Evolutionary conservation across 2,888 invertebrate genomes (phyloP), one percentile per base, ranked within the genome.

Genomic region (Chymomyza fuscimana): DNA sequence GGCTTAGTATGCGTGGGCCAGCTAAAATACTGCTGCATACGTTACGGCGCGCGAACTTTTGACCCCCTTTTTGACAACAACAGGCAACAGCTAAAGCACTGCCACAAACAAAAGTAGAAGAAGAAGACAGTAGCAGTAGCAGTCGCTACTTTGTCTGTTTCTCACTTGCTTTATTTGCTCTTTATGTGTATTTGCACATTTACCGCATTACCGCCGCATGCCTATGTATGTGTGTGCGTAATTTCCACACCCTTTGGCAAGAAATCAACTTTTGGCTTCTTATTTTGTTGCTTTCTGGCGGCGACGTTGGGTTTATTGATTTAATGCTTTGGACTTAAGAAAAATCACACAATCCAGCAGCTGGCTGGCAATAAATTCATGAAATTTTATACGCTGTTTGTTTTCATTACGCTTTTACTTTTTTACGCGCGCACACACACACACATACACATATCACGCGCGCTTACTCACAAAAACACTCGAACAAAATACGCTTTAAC

Each of bases 51-150:
- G 83, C 90, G 89, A 89, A 90, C 90, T 90, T 90, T 90, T 90
- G 90, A 90, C 90, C 90, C 90, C 86, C 86, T 46, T 90, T 89
- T 80, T 78, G 65, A 81, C 74, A 81, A 76, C 72, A 76, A 61
- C 60, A 32, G 52, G n/a, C 29, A 63, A 36, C 54, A 54, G 52
- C 25, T 12, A 9, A 29, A 29, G 12, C 60, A 51, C 4, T 12
- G 4, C 69, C 72, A 75, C 51, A 51, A 54, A 54, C 19, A 22
- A 54, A 54, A 54, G 22, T 15, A 54, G 7, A 5, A 22, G 15
- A 16, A 54, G 22, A 16, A 19, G 9, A n/a, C 22, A 54, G 22
- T 63, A 54, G 19, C 22, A 19, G 12, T 22, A 32, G 32, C 1
- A 32, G 61, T 36, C 19, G 61, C 16, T 46, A 46, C 40, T 12